phyloP scores from a whole-genome alignment of 2,113 vertebrate species.

The Heterocephalus glaber region DNA sequence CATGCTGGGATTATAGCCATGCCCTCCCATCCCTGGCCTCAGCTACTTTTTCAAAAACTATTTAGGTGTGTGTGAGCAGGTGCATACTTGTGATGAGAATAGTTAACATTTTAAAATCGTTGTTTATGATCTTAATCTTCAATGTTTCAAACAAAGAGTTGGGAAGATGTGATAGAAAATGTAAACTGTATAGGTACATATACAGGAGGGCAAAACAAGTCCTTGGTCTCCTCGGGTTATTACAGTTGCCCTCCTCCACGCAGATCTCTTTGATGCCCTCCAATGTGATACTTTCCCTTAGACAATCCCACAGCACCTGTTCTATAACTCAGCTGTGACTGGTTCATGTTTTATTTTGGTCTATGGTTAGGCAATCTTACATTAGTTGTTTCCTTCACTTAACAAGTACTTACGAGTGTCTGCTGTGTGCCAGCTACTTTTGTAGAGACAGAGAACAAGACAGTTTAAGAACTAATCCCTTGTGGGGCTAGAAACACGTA shows the following conservation, averaged over 20 bases:
- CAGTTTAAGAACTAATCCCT: neutral
- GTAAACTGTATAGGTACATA: neutral
- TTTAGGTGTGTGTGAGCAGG: neutral
- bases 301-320: neutral
- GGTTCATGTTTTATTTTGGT: neutral
- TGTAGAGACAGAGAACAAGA: neutral
- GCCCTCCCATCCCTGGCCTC: neutral
- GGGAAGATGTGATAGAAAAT: neutral
- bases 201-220: neutral
- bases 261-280: neutral
- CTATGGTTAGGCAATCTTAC: neutral
- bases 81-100: neutral
- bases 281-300: neutral
- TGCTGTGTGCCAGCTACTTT: neutral
- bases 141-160: conserved; percentile 20
- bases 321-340: neutral
- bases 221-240: neutral
- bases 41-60: neutral
- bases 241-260: neutral
- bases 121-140: conserved; percentile 36
- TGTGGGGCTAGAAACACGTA: neutral
- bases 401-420: neutral
- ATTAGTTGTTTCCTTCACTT: neutral
- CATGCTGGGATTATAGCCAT: neutral
- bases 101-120: neutral